phyloP scores from a whole-genome alignment of 2,113 vertebrate genomes.

The Climacteris rufus region DNA sequence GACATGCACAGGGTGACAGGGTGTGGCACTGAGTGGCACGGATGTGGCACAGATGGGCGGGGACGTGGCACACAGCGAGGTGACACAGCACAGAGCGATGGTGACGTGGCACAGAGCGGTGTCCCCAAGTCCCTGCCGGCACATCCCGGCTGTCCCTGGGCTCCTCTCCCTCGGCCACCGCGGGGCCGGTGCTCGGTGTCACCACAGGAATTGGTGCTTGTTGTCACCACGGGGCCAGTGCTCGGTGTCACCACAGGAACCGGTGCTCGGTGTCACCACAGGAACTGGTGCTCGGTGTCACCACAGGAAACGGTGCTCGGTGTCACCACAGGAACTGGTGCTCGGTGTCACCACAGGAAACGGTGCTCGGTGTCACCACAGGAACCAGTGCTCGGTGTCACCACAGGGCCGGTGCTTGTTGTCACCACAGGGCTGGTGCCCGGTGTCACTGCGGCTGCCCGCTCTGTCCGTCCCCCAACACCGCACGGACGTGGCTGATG shows the following conservation, averaged over 20 bases:
- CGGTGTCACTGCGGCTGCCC: not conserved
- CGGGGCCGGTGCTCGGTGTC: fast-evolving
- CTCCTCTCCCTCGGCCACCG: not conserved
- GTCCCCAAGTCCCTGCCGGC: not conserved
- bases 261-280: not conserved
- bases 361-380: too few relatives aligned
- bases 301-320: too few relatives aligned
- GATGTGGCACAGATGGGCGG: not conserved
- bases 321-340: too few relatives aligned
- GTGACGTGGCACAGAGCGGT: not conserved
- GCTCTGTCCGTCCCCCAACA: not conserved
- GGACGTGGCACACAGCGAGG: not conserved
- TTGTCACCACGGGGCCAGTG: too few relatives aligned
- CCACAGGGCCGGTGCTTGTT: fast-evolving
- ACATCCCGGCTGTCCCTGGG: not conserved
- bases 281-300: not conserved
- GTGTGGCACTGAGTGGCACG: too few relatives aligned
- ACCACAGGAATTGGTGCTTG: not conserved
- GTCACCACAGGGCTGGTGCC: too few relatives aligned
- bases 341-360: too few relatives aligned
- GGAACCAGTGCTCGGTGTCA: not conserved
- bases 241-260: too few relatives aligned
- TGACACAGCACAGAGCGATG: not conserved
- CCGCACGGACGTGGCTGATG: not conserved
- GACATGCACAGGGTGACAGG: not conserved